Percentiles rank a stretch among this genome's conserved stretches.
Conservation (phyloP, 2,888 invertebrate genomes). For the Heteropelma amictum region DNA sequence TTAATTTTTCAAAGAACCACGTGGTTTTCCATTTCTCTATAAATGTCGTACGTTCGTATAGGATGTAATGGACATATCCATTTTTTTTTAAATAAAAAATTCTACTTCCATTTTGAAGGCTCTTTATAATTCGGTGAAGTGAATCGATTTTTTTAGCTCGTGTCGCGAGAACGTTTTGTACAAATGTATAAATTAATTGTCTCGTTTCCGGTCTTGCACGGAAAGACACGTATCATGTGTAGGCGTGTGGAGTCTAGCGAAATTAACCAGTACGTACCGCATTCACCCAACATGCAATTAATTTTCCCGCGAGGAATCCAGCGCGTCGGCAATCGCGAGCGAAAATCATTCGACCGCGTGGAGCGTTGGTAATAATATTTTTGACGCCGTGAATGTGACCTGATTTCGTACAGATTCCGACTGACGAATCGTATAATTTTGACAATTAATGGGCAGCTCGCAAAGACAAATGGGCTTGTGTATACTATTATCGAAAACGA, state of each 20-base stretch:
- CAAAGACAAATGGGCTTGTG: not conserved
- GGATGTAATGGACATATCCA: too few relatives aligned
- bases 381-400: not conserved
- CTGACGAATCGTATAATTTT: not conserved
- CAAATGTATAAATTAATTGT: too few relatives aligned
- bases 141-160: too few relatives aligned
- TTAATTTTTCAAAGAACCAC: too few relatives aligned
- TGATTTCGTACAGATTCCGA: slow-evolving; percentile 8
- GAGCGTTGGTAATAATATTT: not conserved
- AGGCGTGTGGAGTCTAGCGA: not conserved
- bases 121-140: too few relatives aligned
- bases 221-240: not conserved
- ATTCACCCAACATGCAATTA: slow-evolving; percentile 13
- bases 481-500: too few relatives aligned
- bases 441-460: not conserved
- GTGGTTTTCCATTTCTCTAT: too few relatives aligned
- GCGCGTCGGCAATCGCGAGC: too few relatives aligned
- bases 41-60: too few relatives aligned
- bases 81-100: too few relatives aligned
- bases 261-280: slow-evolving; percentile 11
- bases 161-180: too few relatives aligned
- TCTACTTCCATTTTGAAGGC: too few relatives aligned
- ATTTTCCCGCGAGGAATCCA: slow-evolving; percentile 8
- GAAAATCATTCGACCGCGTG: slow-evolving; percentile 5
- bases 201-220: not conserved